Conservation (phyloP, 2,888 invertebrate genomes). For the Caenorhabditis sp. region DNA sequence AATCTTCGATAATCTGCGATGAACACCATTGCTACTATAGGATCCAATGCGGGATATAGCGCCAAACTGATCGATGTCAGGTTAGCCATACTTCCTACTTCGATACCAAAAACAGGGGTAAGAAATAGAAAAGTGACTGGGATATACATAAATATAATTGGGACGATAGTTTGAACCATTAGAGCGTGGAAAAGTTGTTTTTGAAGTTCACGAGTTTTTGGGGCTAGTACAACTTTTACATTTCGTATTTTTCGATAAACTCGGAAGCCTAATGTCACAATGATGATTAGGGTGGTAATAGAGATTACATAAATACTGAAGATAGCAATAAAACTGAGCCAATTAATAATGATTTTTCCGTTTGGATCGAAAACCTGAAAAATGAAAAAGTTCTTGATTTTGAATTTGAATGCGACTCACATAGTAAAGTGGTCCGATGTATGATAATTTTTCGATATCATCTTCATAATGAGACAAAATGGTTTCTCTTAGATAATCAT, state of each 20-base stretch:
- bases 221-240: slow-evolving; percentile 1
- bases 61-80: slow-evolving; percentile 28
- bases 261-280: slow-evolving; percentile 16
- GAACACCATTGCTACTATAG: slow-evolving; percentile 27
- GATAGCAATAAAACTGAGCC: slow-evolving; percentile 29
- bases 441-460: background rate
- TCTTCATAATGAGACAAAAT: background rate
- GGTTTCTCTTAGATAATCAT: background rate
- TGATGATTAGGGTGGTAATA: slow-evolving; percentile 21
- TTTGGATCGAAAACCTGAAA: background rate
- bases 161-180: slow-evolving; percentile 22
- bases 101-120: slow-evolving; percentile 22
- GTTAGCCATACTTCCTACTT: slow-evolving; percentile 27
- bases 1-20: slow-evolving; percentile 24
- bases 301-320: slow-evolving; percentile 20
- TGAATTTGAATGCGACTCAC: background rate
- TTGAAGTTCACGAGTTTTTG: slow-evolving; percentile 19
- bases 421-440: slow-evolving; percentile 27
- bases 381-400: background rate
- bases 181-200: slow-evolving; percentile 25
- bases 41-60: slow-evolving; percentile 33
- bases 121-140: slow-evolving; percentile 26
- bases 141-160: slow-evolving; percentile 28
- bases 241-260: slow-evolving; percentile 21
- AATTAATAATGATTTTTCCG: slow-evolving; percentile 13